These are phyloP conservation scores for Ceyx cyanopectus DNA, from an alignment of 2,113 vertebrate species.

Conservation along the genomic window DNA sequence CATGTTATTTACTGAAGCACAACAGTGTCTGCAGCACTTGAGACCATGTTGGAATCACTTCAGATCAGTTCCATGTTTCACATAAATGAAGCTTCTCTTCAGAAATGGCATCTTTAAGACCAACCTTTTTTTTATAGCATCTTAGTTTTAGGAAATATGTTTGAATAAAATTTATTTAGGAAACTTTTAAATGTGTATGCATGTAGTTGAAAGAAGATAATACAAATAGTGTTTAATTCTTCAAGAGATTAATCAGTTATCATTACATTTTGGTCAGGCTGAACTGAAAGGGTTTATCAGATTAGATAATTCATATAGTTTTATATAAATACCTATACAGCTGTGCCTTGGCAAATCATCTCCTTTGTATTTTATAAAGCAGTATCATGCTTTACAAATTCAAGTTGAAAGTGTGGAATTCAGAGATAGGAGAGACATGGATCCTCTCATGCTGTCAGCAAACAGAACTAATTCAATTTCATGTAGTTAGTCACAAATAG, in stretches of 20 bases:
- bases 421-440: background rate
- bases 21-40: slow-evolving; percentile 27
- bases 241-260: background rate
- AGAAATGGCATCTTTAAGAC: background rate
- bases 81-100: slow-evolving; percentile 21
- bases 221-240: background rate
- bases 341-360: background rate
- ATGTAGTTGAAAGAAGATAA: background rate
- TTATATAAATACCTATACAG: background rate
- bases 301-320: background rate
- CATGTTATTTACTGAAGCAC: slow-evolving; percentile 38
- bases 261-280: background rate
- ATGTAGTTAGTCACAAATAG: background rate
- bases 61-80: background rate
- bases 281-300: background rate
- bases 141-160: background rate
- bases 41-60: slow-evolving; percentile 24
- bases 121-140: background rate
- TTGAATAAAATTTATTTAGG: too few species aligned
- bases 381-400: background rate
- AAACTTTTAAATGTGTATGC: background rate
- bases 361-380: background rate
- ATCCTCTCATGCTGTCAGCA: background rate
- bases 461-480: background rate
- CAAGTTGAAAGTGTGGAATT: background rate